These are phyloP conservation scores for Mycetomoellerius zeteki DNA, from an alignment of 1,140 invertebrate species.

Conservation along the genomic window DNA sequence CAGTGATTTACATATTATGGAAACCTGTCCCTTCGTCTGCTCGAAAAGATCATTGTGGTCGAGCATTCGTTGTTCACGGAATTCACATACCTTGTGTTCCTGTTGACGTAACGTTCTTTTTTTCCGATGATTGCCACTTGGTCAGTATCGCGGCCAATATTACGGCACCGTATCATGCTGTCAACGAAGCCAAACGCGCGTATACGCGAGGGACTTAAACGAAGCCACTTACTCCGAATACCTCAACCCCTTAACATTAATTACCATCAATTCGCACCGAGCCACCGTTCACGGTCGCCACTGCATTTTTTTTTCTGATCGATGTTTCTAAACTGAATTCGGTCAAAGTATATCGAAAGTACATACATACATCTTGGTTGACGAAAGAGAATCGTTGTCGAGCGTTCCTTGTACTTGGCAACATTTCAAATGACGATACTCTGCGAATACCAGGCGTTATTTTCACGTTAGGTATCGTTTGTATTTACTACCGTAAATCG, in stretches of 20 bases:
- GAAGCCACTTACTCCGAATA: conserved; percentile 59
- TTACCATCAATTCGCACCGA: conserved; percentile 55
- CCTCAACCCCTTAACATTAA: conserved; percentile 58
- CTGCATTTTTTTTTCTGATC: conserved; percentile 22
- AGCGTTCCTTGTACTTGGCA: conserved; percentile 23
- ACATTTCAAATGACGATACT: conserved; percentile 20
- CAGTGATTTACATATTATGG: not conserved
- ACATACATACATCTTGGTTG: not conserved
- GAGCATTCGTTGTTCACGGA: conserved; percentile 32
- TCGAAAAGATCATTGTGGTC: conserved; percentile 42
- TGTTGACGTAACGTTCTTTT: not conserved
- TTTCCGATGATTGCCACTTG: not conserved
- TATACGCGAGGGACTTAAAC: conserved; percentile 55
- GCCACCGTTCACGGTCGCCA: not conserved
- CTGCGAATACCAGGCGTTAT: conserved; percentile 25
- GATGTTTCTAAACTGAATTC: not conserved
- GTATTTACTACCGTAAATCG: too few species aligned
- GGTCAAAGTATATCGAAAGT: conserved; percentile 14
- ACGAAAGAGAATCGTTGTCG: conserved; percentile 9
- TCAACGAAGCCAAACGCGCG: conserved; percentile 22
- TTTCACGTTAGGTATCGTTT: conserved; percentile 25
- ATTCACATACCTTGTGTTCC: not conserved
- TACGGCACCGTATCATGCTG: not conserved
- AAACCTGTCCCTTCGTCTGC: conserved; percentile 5
- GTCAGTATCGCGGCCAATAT: conserved; percentile 16